phyloP scores from a whole-genome alignment of 2,113 vertebrate genomes.

The Zosterops borbonicus region DNA sequence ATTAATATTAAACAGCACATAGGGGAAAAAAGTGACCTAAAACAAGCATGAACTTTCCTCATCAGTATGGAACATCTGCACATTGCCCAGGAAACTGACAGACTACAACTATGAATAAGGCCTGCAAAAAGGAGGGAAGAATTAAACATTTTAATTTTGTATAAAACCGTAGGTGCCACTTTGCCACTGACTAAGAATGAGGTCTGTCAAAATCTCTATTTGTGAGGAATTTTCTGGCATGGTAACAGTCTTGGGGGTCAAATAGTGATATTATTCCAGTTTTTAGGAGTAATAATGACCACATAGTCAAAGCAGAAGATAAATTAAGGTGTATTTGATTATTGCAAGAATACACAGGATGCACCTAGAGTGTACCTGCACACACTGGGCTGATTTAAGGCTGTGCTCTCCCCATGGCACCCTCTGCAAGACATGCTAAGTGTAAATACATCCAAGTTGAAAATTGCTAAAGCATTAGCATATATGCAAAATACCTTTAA shows the following conservation, averaged over 20 bases:
- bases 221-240: not conserved
- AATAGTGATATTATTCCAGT: not conserved
- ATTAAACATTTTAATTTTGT: not conserved
- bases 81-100: not conserved
- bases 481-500: not conserved
- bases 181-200: not conserved
- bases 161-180: not conserved
- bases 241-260: not conserved
- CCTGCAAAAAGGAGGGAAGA: not conserved
- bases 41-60: not conserved
- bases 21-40: not conserved
- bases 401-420: not conserved
- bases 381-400: not conserved
- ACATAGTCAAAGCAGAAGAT: not conserved
- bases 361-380: not conserved
- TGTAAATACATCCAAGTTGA: not conserved
- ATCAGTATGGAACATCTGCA: not conserved
- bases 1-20: slow-evolving; percentile 49
- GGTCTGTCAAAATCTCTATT: not conserved
- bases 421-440: not conserved
- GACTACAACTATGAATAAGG: not conserved
- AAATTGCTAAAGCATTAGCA: not conserved
- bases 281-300: not conserved
- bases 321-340: not conserved
- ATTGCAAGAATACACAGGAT: not conserved